Conservation (phyloP, 1,140 invertebrate species). For the Cataglyphis hispanica region DNA sequence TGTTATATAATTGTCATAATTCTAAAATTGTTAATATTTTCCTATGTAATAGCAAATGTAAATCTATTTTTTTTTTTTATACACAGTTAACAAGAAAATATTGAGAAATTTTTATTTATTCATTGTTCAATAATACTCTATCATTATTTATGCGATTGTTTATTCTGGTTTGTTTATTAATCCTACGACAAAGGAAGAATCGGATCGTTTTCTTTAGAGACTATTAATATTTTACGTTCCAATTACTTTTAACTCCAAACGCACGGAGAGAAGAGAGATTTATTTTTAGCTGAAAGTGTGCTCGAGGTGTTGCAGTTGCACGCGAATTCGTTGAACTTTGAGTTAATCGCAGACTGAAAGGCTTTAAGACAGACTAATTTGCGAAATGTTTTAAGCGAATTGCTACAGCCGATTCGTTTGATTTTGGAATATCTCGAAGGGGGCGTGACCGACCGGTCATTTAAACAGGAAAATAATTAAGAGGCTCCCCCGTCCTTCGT, state of each 20-base stretch:
- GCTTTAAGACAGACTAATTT: slow-evolving; percentile 52
- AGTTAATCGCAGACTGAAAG: slow-evolving; percentile 10
- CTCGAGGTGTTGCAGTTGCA: background rate
- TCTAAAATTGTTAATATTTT: background rate
- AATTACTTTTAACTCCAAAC: background rate
- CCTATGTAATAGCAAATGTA: background rate
- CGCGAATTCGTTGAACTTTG: slow-evolving; percentile 57
- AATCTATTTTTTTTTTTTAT: too few species aligned
- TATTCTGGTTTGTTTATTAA: too few species aligned
- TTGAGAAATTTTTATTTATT: too few species aligned
- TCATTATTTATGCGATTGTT: too few species aligned
- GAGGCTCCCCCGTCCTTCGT: slow-evolving; percentile 57
- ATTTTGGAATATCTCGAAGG: slow-evolving; percentile 56
- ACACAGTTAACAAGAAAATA: too few species aligned
- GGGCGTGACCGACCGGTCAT: slow-evolving; percentile 69
- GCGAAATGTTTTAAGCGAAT: slow-evolving; percentile 61
- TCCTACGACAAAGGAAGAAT: too few species aligned
- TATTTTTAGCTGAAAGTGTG: slow-evolving; percentile 12
- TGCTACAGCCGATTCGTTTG: slow-evolving; percentile 45
- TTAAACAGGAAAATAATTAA: slow-evolving; percentile 76
- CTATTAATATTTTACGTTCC: slow-evolving; percentile 4
- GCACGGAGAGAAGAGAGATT: background rate
- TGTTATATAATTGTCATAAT: background rate
- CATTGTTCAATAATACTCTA: too few species aligned
- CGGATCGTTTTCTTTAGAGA: background rate